Conservation (phyloP, 2,113 vertebrate genomes). For the Dasyurus viverrinus region DNA sequence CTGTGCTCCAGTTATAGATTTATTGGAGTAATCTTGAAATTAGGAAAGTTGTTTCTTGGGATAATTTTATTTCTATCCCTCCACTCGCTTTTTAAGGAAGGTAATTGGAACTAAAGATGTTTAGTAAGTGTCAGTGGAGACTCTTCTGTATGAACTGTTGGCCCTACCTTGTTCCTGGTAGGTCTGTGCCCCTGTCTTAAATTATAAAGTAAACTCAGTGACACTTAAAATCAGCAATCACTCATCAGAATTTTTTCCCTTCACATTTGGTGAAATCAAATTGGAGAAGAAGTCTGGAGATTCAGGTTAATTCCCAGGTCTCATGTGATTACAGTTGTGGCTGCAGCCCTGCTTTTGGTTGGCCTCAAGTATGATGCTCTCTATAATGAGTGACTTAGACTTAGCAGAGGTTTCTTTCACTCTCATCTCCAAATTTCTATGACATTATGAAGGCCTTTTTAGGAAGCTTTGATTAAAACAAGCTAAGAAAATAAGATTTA, state of each 20-base stretch:
- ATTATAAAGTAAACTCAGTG: not conserved
- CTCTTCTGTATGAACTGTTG: not conserved
- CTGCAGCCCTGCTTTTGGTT: not conserved
- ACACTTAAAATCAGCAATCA: not conserved
- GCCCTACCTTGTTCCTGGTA: not conserved
- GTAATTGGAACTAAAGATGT: not conserved
- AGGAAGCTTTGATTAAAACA: not conserved
- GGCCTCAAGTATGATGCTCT: not conserved
- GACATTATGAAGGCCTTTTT: not conserved
- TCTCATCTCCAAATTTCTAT: not conserved
- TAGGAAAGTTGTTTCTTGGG: not conserved
- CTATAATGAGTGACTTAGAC: not conserved
- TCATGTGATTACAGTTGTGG: not conserved
- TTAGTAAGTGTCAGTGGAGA: not conserved
- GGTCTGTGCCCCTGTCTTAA: not conserved
- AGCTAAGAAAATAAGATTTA: not conserved
- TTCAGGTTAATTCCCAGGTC: not conserved
- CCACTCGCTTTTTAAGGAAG: not conserved
- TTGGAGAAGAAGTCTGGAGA: not conserved
- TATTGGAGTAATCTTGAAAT: not conserved
- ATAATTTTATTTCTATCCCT: not conserved
- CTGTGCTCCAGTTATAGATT: not conserved
- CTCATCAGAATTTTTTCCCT: not conserved
- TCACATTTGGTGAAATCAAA: not conserved
- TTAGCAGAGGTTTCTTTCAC: not conserved